These are phyloP conservation scores for Apeira syringaria DNA, from an alignment of 2,888 invertebrate genomes.

Conservation along the genomic window DNA sequence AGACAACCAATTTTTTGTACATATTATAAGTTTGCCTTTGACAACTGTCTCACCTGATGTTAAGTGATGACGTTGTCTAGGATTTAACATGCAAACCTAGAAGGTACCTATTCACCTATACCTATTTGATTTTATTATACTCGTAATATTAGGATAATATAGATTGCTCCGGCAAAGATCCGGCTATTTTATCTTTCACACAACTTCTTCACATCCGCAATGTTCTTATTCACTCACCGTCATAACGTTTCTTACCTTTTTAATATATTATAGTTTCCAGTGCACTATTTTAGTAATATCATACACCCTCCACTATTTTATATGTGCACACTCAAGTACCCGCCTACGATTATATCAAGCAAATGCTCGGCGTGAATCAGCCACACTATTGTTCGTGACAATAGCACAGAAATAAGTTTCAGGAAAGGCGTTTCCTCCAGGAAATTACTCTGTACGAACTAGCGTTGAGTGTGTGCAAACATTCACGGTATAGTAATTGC, in stretches of 20 bases:
- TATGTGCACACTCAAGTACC: background rate
- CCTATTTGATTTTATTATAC: too few relatives aligned
- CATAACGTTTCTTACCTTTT: background rate
- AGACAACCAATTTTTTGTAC: too few relatives aligned
- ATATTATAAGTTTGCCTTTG: too few relatives aligned
- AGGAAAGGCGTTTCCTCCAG: constrained; percentile 61
- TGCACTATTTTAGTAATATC: background rate
- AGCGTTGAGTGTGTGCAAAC: constrained; percentile 16
- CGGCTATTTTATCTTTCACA: too few relatives aligned
- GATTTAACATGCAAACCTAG: too few relatives aligned
- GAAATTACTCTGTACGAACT: constrained; percentile 64
- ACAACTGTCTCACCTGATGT: too few relatives aligned
- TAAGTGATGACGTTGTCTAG: too few relatives aligned
- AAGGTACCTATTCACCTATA: too few relatives aligned
- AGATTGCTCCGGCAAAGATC: too few relatives aligned
- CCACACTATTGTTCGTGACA: constrained; percentile 68
- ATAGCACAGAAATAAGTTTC: constrained; percentile 67
- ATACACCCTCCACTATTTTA: background rate
- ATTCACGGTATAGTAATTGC: constrained; percentile 29
- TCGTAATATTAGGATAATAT: too few relatives aligned
- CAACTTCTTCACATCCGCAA: too few relatives aligned
- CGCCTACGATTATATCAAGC: constrained; percentile 26
- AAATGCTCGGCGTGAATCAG: constrained; percentile 61
- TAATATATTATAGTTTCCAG: background rate
- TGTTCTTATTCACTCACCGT: too few relatives aligned